Evolutionary conservation across 2,113 vertebrate species (phyloP).

Genomic region (Promerops cafer): DNA sequence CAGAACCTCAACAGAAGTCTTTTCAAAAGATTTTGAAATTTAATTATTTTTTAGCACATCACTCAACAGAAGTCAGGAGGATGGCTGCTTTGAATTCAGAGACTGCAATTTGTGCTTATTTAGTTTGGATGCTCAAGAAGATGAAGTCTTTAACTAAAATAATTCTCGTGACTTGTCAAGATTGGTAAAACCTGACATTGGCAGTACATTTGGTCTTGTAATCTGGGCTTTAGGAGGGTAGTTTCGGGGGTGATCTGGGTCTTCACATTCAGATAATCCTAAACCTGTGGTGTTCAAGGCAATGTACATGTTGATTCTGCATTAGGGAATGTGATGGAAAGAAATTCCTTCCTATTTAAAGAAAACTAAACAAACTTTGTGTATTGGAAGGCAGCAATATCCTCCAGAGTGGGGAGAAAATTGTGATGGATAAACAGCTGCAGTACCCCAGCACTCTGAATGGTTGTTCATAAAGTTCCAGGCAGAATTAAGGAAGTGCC

Average conservation of each 20-base stretch:
- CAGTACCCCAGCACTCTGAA: background rate
- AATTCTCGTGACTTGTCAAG: background rate
- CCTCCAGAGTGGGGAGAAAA: background rate
- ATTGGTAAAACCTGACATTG: background rate
- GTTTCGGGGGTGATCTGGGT: background rate
- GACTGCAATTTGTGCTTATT: background rate
- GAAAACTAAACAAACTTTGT: background rate
- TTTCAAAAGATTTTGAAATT: background rate
- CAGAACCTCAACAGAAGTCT: background rate
- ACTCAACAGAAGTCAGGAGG: background rate
- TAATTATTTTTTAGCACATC: background rate
- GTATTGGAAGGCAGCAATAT: background rate
- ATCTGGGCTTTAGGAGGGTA: background rate
- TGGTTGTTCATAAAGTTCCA: background rate
- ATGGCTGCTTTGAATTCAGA: background rate
- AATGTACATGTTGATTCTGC: background rate
- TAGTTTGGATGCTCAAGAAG: background rate
- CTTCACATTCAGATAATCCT: background rate
- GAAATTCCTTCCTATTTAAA: background rate
- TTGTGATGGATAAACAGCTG: background rate
- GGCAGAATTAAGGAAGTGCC: background rate
- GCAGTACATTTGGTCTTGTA: background rate
- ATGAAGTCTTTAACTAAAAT: background rate
- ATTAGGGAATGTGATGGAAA: background rate
- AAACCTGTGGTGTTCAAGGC: background rate